These are phyloP conservation scores for Oithona nana DNA, from an alignment of 2,888 invertebrate genomes.

Conservation along the genomic window DNA sequence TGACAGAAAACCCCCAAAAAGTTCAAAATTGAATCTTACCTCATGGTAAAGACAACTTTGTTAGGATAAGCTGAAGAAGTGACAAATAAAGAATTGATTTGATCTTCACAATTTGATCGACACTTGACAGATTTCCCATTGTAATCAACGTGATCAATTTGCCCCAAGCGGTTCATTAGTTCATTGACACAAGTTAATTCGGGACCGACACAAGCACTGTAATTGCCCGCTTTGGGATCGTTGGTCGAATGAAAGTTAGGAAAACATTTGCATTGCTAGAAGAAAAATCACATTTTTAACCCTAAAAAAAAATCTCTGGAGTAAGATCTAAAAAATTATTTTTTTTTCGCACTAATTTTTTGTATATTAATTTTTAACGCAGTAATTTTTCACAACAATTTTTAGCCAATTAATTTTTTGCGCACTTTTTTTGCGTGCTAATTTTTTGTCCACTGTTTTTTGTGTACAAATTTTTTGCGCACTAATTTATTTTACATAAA, in stretches of 20 bases:
- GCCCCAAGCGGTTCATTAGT: conserved; percentile 11
- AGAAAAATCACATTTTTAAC: too few species aligned
- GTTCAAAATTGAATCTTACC: background rate
- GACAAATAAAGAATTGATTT: conserved; percentile 12
- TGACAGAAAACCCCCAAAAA: too few species aligned
- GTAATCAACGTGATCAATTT: conserved; percentile 12
- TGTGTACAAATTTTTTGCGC: too few species aligned
- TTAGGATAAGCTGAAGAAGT: conserved; percentile 12
- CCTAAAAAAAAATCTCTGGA: too few species aligned
- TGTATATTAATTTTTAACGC: too few species aligned
- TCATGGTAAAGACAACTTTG: background rate
- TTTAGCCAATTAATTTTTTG: too few species aligned
- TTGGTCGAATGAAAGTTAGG: conserved; percentile 6
- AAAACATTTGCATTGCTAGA: conserved; percentile 5
- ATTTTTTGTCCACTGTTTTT: too few species aligned
- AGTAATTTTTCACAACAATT: too few species aligned
- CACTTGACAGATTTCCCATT: conserved; percentile 12
- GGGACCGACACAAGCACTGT: background rate
- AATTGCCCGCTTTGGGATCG: background rate
- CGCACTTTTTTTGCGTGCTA: too few species aligned
- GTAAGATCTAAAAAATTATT: too few species aligned
- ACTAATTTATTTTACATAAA: too few species aligned
- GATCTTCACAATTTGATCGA: conserved; percentile 14
- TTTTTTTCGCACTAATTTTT: too few species aligned
- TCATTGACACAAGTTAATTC: conserved; percentile 11